Percentiles rank a stretch among this genome's conserved stretches.
Conservation (phyloP, 2,797 vertebrate species). For the Sebastes trivittatus region DNA sequence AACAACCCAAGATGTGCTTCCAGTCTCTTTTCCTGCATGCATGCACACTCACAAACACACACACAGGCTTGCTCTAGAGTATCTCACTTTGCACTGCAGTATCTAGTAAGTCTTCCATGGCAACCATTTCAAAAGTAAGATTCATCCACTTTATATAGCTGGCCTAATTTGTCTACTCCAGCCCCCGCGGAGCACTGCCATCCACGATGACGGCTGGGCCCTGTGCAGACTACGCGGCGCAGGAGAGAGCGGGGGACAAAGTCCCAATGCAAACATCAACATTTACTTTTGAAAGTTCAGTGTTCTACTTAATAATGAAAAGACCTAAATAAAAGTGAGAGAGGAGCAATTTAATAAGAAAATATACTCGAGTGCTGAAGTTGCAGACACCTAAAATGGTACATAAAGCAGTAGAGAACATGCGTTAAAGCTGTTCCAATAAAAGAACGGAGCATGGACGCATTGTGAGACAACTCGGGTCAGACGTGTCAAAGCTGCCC, state of each 20-base stretch:
- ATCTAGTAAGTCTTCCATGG: constrained; percentile 63
- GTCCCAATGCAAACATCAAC: constrained; percentile 47
- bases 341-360: not conserved
- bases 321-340: constrained; percentile 33
- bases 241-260: constrained; percentile 13
- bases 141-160: constrained; percentile 75
- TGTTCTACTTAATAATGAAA: constrained; percentile 46
- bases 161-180: constrained; percentile 71
- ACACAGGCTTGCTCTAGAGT: constrained; percentile 3
- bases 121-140: constrained; percentile 70
- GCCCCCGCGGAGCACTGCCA: constrained; percentile 59
- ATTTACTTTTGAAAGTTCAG: constrained; percentile 46
- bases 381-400: not conserved
- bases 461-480: not conserved
- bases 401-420: not conserved
- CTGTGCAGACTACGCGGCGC: constrained; percentile 21
- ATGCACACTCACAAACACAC: not conserved
- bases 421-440: not conserved
- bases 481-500: not conserved
- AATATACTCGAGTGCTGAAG: not conserved
- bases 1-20: constrained; percentile 47
- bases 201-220: constrained; percentile 46
- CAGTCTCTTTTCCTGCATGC: constrained; percentile 8
- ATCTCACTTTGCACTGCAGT: constrained; percentile 51
- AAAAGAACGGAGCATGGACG: not conserved